phyloP scores from a whole-genome alignment of 2,888 invertebrate genomes.

The Chalcosyrphus nemorum region DNA sequence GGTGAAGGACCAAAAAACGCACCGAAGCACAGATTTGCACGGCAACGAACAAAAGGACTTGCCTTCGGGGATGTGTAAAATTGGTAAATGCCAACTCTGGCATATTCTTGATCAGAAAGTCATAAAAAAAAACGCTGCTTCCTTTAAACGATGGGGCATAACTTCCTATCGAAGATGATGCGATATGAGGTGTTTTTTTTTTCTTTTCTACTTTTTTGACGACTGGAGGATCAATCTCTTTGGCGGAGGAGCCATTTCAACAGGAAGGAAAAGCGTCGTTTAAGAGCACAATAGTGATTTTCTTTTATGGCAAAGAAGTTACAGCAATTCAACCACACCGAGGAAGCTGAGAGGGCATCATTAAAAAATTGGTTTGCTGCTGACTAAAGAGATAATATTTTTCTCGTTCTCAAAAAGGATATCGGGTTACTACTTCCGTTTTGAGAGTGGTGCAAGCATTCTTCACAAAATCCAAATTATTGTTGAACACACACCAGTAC shows the following conservation, averaged over 20 bases:
- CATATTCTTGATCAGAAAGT: conserved; percentile 12
- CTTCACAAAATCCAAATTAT: background rate
- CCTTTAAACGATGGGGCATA: background rate
- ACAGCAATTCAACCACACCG: background rate
- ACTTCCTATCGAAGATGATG: background rate
- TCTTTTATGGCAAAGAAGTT: background rate
- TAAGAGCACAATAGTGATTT: background rate
- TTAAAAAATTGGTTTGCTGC: background rate
- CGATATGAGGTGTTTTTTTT: background rate
- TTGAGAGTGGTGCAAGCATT: background rate
- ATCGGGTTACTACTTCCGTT: background rate
- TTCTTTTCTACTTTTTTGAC: conserved; percentile 4
- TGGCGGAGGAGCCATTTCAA: background rate
- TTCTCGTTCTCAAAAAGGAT: background rate
- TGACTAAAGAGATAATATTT: background rate
- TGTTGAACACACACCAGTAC: background rate
- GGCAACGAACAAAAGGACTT: conserved; percentile 4
- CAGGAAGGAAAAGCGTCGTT: background rate
- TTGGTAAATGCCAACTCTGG: conserved; percentile 1
- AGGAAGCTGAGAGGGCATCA: background rate
- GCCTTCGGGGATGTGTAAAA: background rate
- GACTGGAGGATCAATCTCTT: conserved; percentile 25
- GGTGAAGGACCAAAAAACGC: background rate
- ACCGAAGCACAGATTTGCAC: background rate
- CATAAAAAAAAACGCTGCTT: background rate